Evolutionary conservation across 2,888 invertebrate genomes (phyloP), one percentile per base, ranked within the genome.

Genomic region (Sympetrum striolatum): DNA sequence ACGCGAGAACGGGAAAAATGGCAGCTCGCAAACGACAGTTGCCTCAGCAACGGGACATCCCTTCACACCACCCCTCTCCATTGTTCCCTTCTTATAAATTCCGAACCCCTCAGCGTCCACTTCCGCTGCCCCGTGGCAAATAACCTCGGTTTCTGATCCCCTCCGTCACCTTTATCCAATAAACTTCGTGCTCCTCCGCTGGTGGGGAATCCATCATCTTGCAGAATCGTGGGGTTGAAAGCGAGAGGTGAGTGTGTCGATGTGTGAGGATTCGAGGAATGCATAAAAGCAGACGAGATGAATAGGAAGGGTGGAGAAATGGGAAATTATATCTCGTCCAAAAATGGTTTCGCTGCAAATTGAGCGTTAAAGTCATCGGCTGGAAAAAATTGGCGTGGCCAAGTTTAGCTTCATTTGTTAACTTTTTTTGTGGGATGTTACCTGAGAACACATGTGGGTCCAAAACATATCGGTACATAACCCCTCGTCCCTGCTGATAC

Each of bases 61-160:
- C 64, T 86, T 86, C 86, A 86, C 58, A 37, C 60, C 37, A n/a
- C 31, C 86, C 86, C 14, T 12, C 64, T 5, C 86, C 86, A 86
- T 60, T 86, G 86, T 86, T 86, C 37, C n/a, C 86, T 60, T 31
- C 37, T 14, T 60, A 35, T 64, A 37, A 37, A 31, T 86, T 64
- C 86, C 81, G 48, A 25, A 31, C n/a, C 48, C n/a, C 48, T 48
- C 37, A n/a, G 12, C 81, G 25, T 48, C 44, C n/a, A 18, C 25
- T 25, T 81, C 81, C 48, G 22, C 15, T 18, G 10, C n/a, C 48
- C 44, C n/a, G 12, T 18, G 44, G 44, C 44, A 44, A 44, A 44
- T 44, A 44, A 25, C 81, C 12, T 48, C 25, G 44, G 44, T n/a
- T 48, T 22, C 81, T 48, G 48, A 14, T 8, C 37, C 81, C 44